These are phyloP conservation scores for Arnoldichthys spilopterus DNA, from an alignment of 2,797 vertebrate species.

Conservation along the genomic window DNA sequence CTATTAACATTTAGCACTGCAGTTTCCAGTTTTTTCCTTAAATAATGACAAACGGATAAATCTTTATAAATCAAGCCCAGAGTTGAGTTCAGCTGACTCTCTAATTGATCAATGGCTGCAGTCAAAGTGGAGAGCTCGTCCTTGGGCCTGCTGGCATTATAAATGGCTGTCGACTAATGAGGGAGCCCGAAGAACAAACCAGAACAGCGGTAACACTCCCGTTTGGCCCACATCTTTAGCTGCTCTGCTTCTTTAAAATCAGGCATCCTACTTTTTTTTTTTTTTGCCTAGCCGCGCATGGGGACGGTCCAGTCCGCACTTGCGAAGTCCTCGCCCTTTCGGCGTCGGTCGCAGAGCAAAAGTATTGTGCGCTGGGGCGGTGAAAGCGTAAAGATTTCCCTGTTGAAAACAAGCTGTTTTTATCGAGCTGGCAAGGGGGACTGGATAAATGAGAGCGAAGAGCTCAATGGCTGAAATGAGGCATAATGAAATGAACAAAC, in stretches of 20 bases:
- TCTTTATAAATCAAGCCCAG: constrained; percentile 72
- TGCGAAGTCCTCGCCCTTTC: constrained; percentile 7
- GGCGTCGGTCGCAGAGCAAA: background rate
- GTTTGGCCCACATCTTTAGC: constrained; percentile 25
- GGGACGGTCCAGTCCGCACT: constrained; percentile 21
- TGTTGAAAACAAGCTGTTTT: constrained; percentile 35
- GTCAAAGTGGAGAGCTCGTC: constrained; percentile 65
- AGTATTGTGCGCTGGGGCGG: background rate
- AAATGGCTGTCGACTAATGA: constrained; percentile 65
- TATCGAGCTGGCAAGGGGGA: constrained; percentile 37
- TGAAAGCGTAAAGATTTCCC: constrained; percentile 44
- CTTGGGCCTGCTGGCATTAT: constrained; percentile 66
- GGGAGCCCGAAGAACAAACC: constrained; percentile 58
- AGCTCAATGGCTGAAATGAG: constrained; percentile 58
- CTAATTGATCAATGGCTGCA: constrained; percentile 73
- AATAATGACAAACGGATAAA: constrained; percentile 73
- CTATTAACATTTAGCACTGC: constrained; percentile 68
- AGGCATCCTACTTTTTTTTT: background rate
- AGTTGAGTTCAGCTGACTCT: constrained; percentile 65
- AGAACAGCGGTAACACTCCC: constrained; percentile 44
- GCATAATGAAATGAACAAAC: constrained; percentile 55
- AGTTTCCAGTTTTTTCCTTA: constrained; percentile 66
- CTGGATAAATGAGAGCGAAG: constrained; percentile 38
- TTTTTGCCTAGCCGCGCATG: background rate
- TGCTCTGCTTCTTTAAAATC: constrained; percentile 24